Percentiles rank a stretch among this genome's conserved stretches.
Evolutionary conservation across 1,140 invertebrate species (phyloP).

Genomic region (Bombus fervidus): DNA sequence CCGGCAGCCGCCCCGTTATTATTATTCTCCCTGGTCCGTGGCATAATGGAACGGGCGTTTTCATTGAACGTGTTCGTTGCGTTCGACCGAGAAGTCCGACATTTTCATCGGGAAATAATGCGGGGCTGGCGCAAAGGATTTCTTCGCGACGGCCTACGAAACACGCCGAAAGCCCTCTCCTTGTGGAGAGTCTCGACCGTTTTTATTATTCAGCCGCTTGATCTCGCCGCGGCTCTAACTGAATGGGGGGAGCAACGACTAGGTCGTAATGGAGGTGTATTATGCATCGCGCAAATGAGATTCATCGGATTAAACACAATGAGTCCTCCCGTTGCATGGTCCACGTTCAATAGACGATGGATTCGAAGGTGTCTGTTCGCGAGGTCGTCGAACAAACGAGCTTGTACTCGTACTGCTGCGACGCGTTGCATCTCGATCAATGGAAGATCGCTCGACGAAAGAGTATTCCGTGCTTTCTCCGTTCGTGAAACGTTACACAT

Average conservation of each 20-base stretch:
- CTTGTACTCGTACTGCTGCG: too few species aligned
- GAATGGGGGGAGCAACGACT: background rate
- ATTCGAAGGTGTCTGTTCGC: background rate
- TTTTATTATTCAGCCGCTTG: constrained; percentile 48
- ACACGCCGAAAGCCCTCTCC: background rate
- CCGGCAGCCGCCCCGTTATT: constrained; percentile 49
- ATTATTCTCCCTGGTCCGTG: constrained; percentile 54
- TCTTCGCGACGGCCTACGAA: background rate
- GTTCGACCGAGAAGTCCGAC: constrained; percentile 37
- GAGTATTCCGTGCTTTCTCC: too few species aligned
- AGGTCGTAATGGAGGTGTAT: background rate
- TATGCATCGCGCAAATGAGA: background rate
- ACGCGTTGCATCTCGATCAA: too few species aligned
- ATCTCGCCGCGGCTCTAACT: background rate
- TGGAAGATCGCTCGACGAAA: too few species aligned
- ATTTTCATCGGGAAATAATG: constrained; percentile 44
- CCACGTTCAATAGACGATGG: background rate
- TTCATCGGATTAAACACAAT: background rate
- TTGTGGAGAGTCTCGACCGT: background rate
- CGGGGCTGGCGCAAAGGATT: background rate
- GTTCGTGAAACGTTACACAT: too few species aligned
- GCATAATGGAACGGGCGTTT: constrained; percentile 53
- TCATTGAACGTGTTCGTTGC: constrained; percentile 34
- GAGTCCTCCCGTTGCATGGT: background rate
- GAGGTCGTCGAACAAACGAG: background rate